phyloP scores from a whole-genome alignment of 2,888 invertebrate species.

The Trichopoda pennipes region DNA sequence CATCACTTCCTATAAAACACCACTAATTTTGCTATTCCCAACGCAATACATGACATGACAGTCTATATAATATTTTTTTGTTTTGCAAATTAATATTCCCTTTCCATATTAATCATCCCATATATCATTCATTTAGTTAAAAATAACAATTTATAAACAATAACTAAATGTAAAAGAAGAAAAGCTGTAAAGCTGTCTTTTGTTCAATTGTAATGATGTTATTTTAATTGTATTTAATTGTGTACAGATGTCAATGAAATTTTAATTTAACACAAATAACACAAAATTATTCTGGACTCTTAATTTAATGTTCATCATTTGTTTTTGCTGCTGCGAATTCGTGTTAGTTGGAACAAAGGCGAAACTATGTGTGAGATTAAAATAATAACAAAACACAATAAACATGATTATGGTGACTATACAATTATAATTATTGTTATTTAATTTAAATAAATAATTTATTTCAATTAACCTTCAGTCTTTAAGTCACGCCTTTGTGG shows the following conservation, averaged over 20 bases:
- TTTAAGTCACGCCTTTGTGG: constrained; percentile 46
- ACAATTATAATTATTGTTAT: constrained; percentile 35
- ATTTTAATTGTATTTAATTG: constrained; percentile 56
- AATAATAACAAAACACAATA: neutral
- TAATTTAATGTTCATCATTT: constrained; percentile 15
- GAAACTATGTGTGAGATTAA: neutral
- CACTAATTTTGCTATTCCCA: neutral
- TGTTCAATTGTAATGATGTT: constrained; percentile 20
- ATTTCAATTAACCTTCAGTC: constrained; percentile 46
- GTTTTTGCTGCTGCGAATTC: constrained; percentile 14
- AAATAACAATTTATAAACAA: constrained; percentile 38
- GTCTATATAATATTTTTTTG: no score
- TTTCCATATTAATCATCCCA: constrained; percentile 23
- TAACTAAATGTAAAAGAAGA: constrained; percentile 13
- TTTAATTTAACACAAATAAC: constrained; percentile 61
- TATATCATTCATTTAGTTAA: neutral
- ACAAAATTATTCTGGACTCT: constrained; percentile 14
- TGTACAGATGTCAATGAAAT: constrained; percentile 66
- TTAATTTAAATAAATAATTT: constrained; percentile 12
- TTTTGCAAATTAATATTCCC: neutral
- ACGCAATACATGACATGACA: neutral
- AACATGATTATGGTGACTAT: constrained; percentile 36
- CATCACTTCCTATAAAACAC: no score
- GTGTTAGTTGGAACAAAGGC: neutral
- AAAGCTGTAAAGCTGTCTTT: constrained; percentile 42